Percentiles rank a stretch among this genome's conserved stretches.
Conservation (phyloP, 2,797 vertebrate species). For the Diceros bicornis region DNA sequence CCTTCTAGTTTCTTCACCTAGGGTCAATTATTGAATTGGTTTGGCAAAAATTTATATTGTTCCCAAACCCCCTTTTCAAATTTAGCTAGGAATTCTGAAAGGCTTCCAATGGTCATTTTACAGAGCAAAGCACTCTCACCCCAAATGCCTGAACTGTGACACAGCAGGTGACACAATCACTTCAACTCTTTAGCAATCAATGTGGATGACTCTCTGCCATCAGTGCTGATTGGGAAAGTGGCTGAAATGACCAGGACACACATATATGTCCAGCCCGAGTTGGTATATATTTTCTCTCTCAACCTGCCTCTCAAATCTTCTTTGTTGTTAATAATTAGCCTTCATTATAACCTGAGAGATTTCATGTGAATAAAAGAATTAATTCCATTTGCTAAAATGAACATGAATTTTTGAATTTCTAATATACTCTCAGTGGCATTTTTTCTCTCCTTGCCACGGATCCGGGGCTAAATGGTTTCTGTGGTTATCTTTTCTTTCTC, state of each 20-base stretch:
- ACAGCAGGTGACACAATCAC: not conserved
- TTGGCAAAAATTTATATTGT: not conserved
- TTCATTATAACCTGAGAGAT: slow-evolving; percentile 35
- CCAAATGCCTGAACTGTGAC: not conserved
- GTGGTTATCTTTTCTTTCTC: slow-evolving; percentile 47
- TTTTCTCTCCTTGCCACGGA: not conserved
- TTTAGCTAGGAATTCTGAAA: slow-evolving; percentile 35
- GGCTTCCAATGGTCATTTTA: not conserved
- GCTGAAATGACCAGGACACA: not conserved
- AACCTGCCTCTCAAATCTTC: not conserved
- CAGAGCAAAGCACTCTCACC: not conserved
- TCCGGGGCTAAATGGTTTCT: slow-evolving; percentile 36
- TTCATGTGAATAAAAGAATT: not conserved
- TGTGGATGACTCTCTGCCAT: not conserved
- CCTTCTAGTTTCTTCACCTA: slow-evolving; percentile 44
- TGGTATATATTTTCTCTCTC: not conserved
- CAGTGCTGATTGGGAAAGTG: not conserved
- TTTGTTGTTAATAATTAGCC: slow-evolving; percentile 2
- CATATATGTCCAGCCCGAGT: not conserved
- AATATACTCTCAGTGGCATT: not conserved
- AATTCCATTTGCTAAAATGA: slow-evolving; percentile 46
- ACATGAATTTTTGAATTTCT: not conserved
- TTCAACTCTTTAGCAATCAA: not conserved
- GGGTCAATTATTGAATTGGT: slow-evolving; percentile 29
- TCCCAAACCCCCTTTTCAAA: slow-evolving; percentile 52